These are phyloP conservation scores for Eueides isabella DNA, from an alignment of 1,140 invertebrate species.

Conservation along the genomic window DNA sequence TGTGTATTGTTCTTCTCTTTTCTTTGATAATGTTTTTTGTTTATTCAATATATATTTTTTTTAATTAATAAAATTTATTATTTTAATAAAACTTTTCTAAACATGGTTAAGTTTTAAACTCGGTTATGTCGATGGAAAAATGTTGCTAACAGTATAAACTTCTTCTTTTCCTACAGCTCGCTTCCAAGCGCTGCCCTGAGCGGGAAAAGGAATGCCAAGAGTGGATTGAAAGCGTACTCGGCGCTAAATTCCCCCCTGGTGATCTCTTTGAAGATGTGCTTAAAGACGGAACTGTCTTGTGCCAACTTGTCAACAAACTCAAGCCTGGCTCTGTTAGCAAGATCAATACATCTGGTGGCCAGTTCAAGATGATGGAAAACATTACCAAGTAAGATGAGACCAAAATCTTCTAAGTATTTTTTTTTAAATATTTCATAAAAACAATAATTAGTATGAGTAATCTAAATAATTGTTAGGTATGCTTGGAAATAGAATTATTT, in stretches of 20 bases:
- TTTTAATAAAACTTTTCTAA: no score
- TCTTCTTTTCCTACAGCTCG: slow-evolving; percentile 84
- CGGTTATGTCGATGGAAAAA: not conserved
- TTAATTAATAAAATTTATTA: no score
- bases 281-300: slow-evolving; percentile 93
- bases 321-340: slow-evolving; percentile 91
- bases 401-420: not conserved
- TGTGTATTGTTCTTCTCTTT: not conserved
- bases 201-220: slow-evolving; percentile 94
- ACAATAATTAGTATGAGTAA: not conserved
- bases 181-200: slow-evolving; percentile 93
- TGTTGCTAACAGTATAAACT: not conserved
- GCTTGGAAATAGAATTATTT: no score
- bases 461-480: no score
- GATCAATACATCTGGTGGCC: slow-evolving; percentile 93
- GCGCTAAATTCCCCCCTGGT: slow-evolving; percentile 91
- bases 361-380: slow-evolving; percentile 98
- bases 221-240: slow-evolving; percentile 95
- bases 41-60: no score
- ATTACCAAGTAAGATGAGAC: slow-evolving; percentile 88
- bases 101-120: not conserved
- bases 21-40: not conserved
- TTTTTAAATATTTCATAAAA: not conserved
- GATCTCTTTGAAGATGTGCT: slow-evolving; percentile 90
- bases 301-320: slow-evolving; percentile 95